Conservation (phyloP, 2,888 invertebrate genomes). For the Pyrochroa serraticornis region DNA sequence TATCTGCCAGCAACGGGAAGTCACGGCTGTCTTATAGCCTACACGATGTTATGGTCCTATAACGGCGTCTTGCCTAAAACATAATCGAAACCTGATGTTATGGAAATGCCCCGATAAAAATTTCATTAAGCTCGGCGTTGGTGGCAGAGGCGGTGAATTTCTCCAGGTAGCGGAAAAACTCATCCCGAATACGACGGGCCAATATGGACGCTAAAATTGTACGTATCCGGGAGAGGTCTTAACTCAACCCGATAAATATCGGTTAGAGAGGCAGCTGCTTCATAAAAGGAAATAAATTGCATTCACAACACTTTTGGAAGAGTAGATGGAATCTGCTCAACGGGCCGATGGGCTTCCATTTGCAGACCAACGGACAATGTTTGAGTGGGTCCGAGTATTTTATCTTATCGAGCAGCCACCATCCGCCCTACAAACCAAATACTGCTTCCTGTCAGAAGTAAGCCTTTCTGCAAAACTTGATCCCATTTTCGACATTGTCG, state of each 20-base stretch:
- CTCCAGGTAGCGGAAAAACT: slow-evolving; percentile 8
- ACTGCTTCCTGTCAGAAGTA: no score
- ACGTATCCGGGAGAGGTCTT: slow-evolving; percentile 16
- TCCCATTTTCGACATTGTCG: no score
- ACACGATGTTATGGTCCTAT: slow-evolving; percentile 23
- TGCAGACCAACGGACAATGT: no score
- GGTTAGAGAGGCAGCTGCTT: slow-evolving; percentile 24
- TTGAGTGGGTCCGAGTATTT: no score
- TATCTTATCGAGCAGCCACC: no score
- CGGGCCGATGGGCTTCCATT: slow-evolving; percentile 19
- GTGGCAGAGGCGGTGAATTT: neutral
- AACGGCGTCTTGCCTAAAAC: slow-evolving; percentile 15
- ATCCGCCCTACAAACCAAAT: no score
- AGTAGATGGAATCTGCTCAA: slow-evolving; percentile 20
- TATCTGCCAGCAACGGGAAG: slow-evolving; percentile 31
- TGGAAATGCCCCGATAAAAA: slow-evolving; percentile 28
- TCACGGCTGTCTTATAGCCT: slow-evolving; percentile 29
- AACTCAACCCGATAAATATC: slow-evolving; percentile 27
- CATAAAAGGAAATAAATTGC: slow-evolving; percentile 29
- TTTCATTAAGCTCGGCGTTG: slow-evolving; percentile 24
- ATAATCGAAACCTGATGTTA: slow-evolving; percentile 27
- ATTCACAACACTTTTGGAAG: slow-evolving; percentile 20
- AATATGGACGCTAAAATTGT: slow-evolving; percentile 10
- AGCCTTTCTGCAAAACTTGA: no score
- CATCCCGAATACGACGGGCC: slow-evolving; percentile 3